Evolutionary conservation across 2,888 invertebrate species (phyloP), one percentile per base, ranked within the genome.

Genomic region (Lasius fuliginosus): DNA sequence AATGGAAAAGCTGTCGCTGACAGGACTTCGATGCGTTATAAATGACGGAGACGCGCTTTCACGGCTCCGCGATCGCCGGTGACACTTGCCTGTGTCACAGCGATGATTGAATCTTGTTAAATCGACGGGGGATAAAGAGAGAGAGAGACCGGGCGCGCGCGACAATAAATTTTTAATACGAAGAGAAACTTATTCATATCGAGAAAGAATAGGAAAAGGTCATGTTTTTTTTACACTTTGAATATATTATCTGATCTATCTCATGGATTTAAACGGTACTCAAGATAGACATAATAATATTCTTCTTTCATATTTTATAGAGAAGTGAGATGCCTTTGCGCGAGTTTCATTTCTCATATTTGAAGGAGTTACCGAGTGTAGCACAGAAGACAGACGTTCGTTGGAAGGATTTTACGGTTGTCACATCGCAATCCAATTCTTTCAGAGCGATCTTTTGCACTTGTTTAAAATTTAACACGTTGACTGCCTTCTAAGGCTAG

Each of bases 1-100:
- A 73, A 81, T 81, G 73, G 60, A 36, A 73, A 81, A 71, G n/a
- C 79, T 71, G 68, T 77, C 79, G 73, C 36, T 73, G 79, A 73
- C 73, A 73, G 36, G 36, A 71, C 36, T 49, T 4, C 58, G 23
- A 33, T 18, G 46, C 36, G 23, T 81, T 81, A 46, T 15, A 73
- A 73, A 60, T 27, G 60, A 81, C 27, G 36, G 36, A 62, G 15
- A 23, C 53, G 73, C 30, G 71, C 73, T 49, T 60, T 58, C 69
- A 68, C 71, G 62, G 36, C 75, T 46, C 53, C 15, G 53, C 42
- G 82, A 62, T 74, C 53, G n/a, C 53, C 53, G 15, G 53, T 8
- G 49, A 15, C 33, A 9, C 3, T 12, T 49, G 74, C 6, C 42
- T 11, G 4, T 12, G 18, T 53, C n/a, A 8, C 33, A 33, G 58